Percentiles rank a stretch among this genome's conserved stretches.
Evolutionary conservation across 2,113 vertebrate genomes (phyloP).

Genomic region (Ranitomeya imitator): DNA sequence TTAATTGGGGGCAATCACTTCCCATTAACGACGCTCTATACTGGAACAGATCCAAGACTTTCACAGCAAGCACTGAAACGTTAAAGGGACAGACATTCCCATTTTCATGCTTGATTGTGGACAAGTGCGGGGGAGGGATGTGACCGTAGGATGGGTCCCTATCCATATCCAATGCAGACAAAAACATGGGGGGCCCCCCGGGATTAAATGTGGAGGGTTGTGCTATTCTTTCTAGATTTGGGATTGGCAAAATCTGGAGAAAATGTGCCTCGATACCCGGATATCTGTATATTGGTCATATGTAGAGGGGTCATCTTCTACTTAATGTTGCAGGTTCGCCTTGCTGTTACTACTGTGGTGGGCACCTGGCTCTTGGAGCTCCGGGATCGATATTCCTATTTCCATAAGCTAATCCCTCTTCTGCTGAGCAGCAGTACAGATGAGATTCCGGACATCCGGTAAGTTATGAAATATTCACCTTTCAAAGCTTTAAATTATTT

Average conservation of each 20-base stretch:
- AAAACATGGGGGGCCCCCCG: too few relatives aligned
- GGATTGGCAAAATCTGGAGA: too few relatives aligned
- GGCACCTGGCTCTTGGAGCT: constrained; percentile 87
- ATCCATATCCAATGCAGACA: too few relatives aligned
- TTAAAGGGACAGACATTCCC: not conserved
- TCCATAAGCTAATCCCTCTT: constrained; percentile 90
- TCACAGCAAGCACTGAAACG: not conserved
- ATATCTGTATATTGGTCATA: too few relatives aligned
- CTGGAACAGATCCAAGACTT: not conserved
- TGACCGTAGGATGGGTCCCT: too few relatives aligned
- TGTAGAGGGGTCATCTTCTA: not conserved
- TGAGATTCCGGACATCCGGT: constrained; percentile 87
- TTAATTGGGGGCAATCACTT: constrained; percentile 30
- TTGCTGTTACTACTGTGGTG: constrained; percentile 78
- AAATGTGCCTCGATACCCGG: too few relatives aligned
- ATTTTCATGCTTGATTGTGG: not conserved
- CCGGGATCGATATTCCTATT: constrained; percentile 90
- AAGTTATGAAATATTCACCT: constrained; percentile 16
- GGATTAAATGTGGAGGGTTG: too few relatives aligned
- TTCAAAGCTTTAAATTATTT: not conserved
- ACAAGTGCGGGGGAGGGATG: too few relatives aligned
- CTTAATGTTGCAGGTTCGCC: constrained; percentile 79
- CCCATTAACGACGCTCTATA: not conserved
- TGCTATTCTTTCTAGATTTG: too few relatives aligned
- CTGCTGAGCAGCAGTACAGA: constrained; percentile 84